Percentiles rank a stretch among this genome's conserved stretches.
Evolutionary conservation across 2,888 invertebrate genomes (phyloP).

Genomic region (Orthonevra nobilis): DNA sequence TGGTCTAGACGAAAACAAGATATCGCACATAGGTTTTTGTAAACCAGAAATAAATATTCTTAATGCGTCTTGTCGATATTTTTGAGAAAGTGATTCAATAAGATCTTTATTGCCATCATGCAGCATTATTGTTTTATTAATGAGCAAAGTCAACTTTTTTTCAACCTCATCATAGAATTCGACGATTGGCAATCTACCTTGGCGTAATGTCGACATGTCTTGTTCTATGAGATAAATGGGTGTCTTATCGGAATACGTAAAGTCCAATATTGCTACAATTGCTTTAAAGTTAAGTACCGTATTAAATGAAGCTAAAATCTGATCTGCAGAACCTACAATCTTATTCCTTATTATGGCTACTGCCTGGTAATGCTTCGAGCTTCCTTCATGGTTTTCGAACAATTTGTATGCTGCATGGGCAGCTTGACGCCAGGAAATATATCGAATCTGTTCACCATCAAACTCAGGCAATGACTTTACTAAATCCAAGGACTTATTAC

Average conservation of each 20-base stretch:
- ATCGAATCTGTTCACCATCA: background rate
- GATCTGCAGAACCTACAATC: constrained; percentile 22
- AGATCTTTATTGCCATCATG: too few relatives aligned
- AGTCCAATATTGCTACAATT: constrained; percentile 45
- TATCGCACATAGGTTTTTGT: too few relatives aligned
- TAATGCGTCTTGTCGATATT: too few relatives aligned
- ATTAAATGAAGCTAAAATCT: constrained; percentile 21
- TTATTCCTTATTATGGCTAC: constrained; percentile 42
- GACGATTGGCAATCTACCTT: constrained; percentile 36
- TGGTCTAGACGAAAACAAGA: constrained; percentile 4
- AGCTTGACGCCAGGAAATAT: constrained; percentile 6
- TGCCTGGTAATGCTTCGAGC: constrained; percentile 1
- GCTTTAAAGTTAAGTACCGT: constrained; percentile 36
- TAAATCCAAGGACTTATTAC: background rate
- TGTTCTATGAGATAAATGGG: constrained; percentile 49
- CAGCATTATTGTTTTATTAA: constrained; percentile 21
- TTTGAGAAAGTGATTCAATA: too few relatives aligned
- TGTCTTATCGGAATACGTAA: constrained; percentile 57
- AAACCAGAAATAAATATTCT: background rate
- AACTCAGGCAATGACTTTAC: constrained; percentile 1
- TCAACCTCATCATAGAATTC: constrained; percentile 49
- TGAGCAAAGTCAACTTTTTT: constrained; percentile 53
- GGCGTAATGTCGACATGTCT: constrained; percentile 59
- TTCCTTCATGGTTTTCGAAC: background rate
- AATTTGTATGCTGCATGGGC: background rate